Evolutionary conservation across 2,113 vertebrate species (phyloP).

Genomic region (Petaurus breviceps): DNA sequence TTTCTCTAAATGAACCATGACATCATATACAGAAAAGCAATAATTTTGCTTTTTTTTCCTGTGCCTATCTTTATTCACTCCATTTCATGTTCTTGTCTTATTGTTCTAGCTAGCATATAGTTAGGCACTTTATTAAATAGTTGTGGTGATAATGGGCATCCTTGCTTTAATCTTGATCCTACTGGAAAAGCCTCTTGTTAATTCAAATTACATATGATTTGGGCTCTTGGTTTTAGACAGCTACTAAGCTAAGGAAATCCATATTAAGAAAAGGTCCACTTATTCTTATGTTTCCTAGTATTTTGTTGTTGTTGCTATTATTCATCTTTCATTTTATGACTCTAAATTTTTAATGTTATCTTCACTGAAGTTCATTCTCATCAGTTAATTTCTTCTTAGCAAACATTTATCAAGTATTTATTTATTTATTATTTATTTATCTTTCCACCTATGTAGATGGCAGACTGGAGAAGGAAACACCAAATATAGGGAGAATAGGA

Average conservation of each 20-base stretch:
- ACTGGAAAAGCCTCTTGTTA: background rate
- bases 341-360: background rate
- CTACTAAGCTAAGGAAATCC: background rate
- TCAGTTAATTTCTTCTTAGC: background rate
- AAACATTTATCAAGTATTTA: background rate
- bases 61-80: background rate
- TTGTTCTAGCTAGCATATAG: background rate
- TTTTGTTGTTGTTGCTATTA: background rate
- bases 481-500: background rate
- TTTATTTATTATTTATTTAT: too few relatives aligned
- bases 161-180: background rate
- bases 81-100: background rate
- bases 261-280: background rate
- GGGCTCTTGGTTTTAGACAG: background rate
- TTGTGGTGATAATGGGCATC: background rate
- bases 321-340: background rate
- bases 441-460: background rate
- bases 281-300: background rate
- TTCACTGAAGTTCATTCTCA: background rate
- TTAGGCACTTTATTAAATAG: background rate
- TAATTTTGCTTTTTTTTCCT: background rate
- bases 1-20: background rate
- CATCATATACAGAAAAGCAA: background rate
- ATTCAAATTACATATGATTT: background rate
- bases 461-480: background rate